Evolutionary conservation across 2,113 vertebrate species (phyloP), one percentile per base, ranked within the genome.

Genomic region (Leucoraja erinaceus): DNA sequence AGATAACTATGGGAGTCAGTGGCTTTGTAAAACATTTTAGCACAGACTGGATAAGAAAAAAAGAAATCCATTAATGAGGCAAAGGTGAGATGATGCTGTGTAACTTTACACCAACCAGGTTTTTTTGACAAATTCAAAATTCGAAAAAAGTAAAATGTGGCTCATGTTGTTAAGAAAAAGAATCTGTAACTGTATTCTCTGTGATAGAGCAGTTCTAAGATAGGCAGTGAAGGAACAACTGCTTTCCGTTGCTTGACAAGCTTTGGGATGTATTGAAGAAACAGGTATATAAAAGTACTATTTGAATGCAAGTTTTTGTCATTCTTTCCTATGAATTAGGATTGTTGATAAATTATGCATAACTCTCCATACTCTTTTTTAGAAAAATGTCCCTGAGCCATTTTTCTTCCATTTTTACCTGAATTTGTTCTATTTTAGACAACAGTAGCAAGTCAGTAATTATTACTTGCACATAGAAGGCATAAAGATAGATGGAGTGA

Each of bases 121-220:
- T 83, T 83, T 78, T 86, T 56, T 14, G 2, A 88, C 28, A 88
- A 31, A 88, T 88, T n/a, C 59, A 61, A 86, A 81, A 86, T 28
- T 12, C 4, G n/a, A 63, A 63, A 63, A 47, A 25, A 75, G 28
- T 75, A n/a, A 75, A n/a, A 63, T 66, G 59, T 28, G n/a, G n/a
- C 59, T 66, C 12, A 63, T 56, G 83, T 63, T 88, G n/a, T n/a
- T 31, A 1, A 61, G 83, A 79, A 79, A 79, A 79, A 33, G 47
- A 31, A 31, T 61, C 7, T n/a, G 14, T 5, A 63, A 14, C n/a
- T 31, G 10, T 28, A 63, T 28, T 66, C 59, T 88, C 59, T 88
- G 83, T 7, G n/a, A 88, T 61, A 16, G 83, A 20, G 63, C 83
- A 18, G 28, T 63, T 88, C 59, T 31, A 88, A 88, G 28, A 63